These are phyloP conservation scores for Erebia aethiops DNA, from an alignment of 2,888 invertebrate species.

Conservation along the genomic window DNA sequence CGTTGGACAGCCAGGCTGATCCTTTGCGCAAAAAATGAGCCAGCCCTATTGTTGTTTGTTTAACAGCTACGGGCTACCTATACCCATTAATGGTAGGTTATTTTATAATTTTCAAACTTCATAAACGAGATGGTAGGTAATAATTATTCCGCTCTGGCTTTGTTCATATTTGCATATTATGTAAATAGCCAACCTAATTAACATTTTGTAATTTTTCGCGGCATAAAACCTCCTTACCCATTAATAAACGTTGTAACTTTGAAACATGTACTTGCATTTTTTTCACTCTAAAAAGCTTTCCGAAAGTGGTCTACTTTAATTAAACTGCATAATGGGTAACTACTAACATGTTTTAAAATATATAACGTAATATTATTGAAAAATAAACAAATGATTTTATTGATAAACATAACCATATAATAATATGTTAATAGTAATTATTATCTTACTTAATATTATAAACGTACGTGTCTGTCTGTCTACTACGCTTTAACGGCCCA, in stretches of 20 bases:
- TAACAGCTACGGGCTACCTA: no score
- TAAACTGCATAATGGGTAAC: conserved; percentile 27
- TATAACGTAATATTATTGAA: no score
- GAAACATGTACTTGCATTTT: conserved; percentile 13
- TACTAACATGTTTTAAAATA: conserved; percentile 1
- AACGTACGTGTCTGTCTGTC: no score
- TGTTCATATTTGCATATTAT: conserved; percentile 33
- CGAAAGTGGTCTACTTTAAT: conserved; percentile 29
- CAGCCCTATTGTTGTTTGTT: no score
- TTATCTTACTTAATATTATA: no score
- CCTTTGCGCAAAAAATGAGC: no score
- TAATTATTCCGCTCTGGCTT: conserved; percentile 17
- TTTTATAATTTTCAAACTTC: not conserved
- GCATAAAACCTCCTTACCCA: conserved; percentile 23
- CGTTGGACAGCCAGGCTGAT: no score
- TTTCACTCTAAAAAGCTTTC: conserved; percentile 16
- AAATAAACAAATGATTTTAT: no score
- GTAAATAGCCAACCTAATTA: conserved; percentile 31
- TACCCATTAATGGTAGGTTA: no score
- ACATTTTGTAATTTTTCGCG: conserved; percentile 35
- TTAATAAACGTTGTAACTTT: conserved; percentile 31
- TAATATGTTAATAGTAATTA: no score
- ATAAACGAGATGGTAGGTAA: conserved; percentile 12
- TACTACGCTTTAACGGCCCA: no score
- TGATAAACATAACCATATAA: no score